Evolutionary conservation across 2,888 invertebrate species (phyloP).

Genomic region (Aphidoletes aphidimyza): DNA sequence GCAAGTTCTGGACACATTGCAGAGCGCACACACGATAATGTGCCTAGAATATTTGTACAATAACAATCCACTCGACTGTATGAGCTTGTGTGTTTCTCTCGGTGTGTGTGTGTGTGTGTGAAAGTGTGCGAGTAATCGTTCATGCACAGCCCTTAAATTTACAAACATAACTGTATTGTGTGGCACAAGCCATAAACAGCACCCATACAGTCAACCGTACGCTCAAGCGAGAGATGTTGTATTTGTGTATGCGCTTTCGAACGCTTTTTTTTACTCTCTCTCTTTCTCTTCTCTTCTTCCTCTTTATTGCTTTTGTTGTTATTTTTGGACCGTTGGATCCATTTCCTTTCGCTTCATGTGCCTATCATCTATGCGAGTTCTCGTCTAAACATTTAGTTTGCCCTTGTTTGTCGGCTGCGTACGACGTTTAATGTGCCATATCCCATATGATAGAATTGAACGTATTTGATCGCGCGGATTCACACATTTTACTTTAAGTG

Average conservation of each 20-base stretch:
- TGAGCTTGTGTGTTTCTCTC: not conserved
- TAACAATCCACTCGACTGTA: not conserved
- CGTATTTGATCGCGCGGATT: not conserved
- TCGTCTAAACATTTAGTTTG: not conserved
- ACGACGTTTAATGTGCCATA: conserved; percentile 33
- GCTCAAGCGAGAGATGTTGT: not conserved
- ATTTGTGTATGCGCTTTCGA: not conserved
- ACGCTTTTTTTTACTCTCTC: not conserved
- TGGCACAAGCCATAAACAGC: not conserved
- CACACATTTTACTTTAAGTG: not conserved
- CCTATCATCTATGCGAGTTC: not conserved
- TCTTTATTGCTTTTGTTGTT: conserved; percentile 41
- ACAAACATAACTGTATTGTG: not conserved
- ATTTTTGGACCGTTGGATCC: conserved; percentile 24
- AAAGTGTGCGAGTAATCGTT: not conserved
- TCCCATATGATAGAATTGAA: no score
- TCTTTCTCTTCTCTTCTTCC: not conserved
- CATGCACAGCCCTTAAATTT: conserved; percentile 18
- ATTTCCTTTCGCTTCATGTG: not conserved
- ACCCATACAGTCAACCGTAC: not conserved
- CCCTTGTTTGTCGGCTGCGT: conserved; percentile 43
- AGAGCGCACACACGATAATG: not conserved
- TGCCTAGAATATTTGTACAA: conserved; percentile 20
- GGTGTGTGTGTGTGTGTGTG: no score
- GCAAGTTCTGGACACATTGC: not conserved